Evolutionary conservation across 2,797 vertebrate species (phyloP).

Genomic region (Hippopotamyrus pictus): DNA sequence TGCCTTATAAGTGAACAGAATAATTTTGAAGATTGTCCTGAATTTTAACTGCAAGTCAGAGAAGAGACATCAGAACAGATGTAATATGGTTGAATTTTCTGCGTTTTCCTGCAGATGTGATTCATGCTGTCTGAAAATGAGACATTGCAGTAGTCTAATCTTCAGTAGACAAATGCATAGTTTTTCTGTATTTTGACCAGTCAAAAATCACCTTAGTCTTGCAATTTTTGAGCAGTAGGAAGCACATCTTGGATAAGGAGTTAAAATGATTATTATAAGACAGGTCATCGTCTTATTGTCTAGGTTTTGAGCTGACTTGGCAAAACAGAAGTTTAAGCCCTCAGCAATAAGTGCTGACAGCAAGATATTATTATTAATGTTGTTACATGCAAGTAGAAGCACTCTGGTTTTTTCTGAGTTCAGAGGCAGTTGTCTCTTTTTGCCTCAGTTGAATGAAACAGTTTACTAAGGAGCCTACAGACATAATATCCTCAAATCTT

Average conservation of each 20-base stretch:
- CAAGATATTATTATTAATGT: background rate
- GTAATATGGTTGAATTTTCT: background rate
- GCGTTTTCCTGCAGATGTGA: background rate
- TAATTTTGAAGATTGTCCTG: background rate
- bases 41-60: background rate
- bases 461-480: background rate
- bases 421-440: background rate
- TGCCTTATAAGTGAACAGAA: background rate
- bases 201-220: background rate
- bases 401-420: background rate
- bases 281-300: background rate
- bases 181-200: background rate
- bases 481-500: background rate
- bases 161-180: background rate
- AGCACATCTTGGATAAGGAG: background rate
- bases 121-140: background rate
- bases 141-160: background rate
- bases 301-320: background rate
- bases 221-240: background rate
- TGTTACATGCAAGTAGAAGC: background rate
- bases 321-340: slow-evolving; percentile 4
- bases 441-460: background rate
- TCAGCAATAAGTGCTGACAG: background rate
- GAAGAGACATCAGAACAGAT: background rate
- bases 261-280: background rate